Conservation (phyloP, 2,113 vertebrate genomes). For the Triplophysa tibetana region DNA sequence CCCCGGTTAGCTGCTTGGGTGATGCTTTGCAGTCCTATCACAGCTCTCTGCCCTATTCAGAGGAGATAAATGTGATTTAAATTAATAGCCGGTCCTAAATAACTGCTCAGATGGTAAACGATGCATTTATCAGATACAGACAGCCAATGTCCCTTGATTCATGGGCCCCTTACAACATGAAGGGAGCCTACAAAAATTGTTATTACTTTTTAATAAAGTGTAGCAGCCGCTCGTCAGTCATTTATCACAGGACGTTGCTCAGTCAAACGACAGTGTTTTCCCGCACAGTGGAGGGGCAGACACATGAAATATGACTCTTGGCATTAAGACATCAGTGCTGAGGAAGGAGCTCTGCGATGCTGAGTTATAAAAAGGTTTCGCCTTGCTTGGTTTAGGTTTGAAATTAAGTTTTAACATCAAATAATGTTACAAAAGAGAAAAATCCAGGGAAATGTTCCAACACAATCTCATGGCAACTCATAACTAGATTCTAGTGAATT, state of each 20-base stretch:
- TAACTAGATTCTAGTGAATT: too few species aligned
- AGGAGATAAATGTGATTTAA: constrained; percentile 99
- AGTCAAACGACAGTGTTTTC: constrained; percentile 56
- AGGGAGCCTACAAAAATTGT: constrained; percentile 99
- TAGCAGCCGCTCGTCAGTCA: constrained; percentile 95
- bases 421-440: too few species aligned
- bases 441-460: too few species aligned
- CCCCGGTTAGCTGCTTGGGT: constrained; percentile 36
- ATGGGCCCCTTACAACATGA: constrained; percentile 94
- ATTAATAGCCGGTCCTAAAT: constrained; percentile 99
- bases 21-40: constrained; percentile 52
- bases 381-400: neutral
- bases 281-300: constrained; percentile 79
- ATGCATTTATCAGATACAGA: constrained; percentile 99
- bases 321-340: constrained; percentile 70
- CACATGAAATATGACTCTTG: constrained; percentile 81
- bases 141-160: constrained; percentile 99
- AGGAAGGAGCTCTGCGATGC: constrained; percentile 17
- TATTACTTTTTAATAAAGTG: constrained; percentile 99
- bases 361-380: neutral
- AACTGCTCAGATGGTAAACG: constrained; percentile 99
- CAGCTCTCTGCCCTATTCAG: constrained; percentile 41
- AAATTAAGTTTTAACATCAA: neutral
- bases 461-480: too few species aligned
- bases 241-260: constrained; percentile 88